Evolutionary conservation across 35 echinoderm and acorn worm species (phyloP), one percentile per base, ranked within the genome.

Genomic region (Amphiura filiformis): DNA sequence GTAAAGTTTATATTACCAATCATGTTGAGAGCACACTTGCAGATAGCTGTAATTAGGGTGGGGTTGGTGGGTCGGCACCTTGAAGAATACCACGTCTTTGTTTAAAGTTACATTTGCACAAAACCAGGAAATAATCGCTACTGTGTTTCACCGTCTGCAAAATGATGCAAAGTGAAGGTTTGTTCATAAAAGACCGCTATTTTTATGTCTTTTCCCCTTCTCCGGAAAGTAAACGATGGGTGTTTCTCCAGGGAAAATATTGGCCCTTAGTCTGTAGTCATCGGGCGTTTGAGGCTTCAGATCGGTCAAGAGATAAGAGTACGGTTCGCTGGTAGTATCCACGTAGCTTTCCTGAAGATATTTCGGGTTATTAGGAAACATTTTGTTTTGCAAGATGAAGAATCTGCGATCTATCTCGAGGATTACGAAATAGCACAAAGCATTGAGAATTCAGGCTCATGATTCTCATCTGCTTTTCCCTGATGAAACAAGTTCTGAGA

Each of bases 21-120:
- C 14, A 89, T 76, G 41, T 95, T 95, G 30, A 83, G 37, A 34
- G 41, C 70, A 56, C 89, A 91, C 84, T 95, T 85, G 38, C 89
- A 89, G 0, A 96, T 17, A 70, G 32, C 35, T 35, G 33, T 76
- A 1, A 95, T 49, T 47, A 95, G 36, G 7, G 76, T 83, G 2
- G n/a, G n/a, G n/a, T n/a, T n/a, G n/a, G n/a, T n/a, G 80, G 42
- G 35, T 88, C 75, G 36, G 93, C 88, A 0, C 84, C 81, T 65
- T 81, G 32, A 26, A 95, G 44, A 5, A 95, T 38, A 39, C 83
- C 89, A 39, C 79, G 87, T 26, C 93, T 23, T 61, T 96, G 86
- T 57, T 83, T 81, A 28, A 32, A 40, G 13, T 38, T 88, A 37
- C 93, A 87, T 28, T 77, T 79, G 31, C 86, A 79, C 44, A 96